Evolutionary conservation across 1,140 invertebrate species (phyloP).

Genomic region (Portunus trituberculatus): DNA sequence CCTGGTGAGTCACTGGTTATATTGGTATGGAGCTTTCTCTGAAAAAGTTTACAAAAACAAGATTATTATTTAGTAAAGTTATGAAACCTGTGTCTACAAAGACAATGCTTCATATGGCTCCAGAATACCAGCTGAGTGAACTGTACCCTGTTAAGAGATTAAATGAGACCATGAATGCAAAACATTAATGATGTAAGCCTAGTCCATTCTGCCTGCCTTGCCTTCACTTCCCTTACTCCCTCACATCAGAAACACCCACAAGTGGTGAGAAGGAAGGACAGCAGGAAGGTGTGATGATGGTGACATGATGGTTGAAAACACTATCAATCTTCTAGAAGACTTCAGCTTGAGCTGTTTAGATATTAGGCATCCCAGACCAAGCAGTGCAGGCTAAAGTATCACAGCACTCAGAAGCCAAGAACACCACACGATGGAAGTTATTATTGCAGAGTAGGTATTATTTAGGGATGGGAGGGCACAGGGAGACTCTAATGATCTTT

Average conservation of each 20-base stretch:
- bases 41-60: slow-evolving; percentile 29
- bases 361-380: slow-evolving; percentile 49
- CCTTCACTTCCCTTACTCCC: slow-evolving; percentile 24
- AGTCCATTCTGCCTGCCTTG: slow-evolving; percentile 76
- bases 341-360: slow-evolving; percentile 40
- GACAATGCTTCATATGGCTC: not conserved
- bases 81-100: not conserved
- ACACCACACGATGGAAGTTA: not conserved
- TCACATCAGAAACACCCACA: not conserved
- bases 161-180: not conserved
- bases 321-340: slow-evolving; percentile 37
- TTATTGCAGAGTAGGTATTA: not conserved
- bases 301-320: slow-evolving; percentile 39
- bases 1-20: too few relatives aligned
- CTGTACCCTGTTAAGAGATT: slow-evolving; percentile 7
- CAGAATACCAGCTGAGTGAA: not conserved
- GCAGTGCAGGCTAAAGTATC: slow-evolving; percentile 49
- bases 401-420: slow-evolving; percentile 17
- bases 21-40: not conserved
- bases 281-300: slow-evolving; percentile 18
- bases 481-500: not conserved
- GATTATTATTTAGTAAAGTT: not conserved
- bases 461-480: not conserved
- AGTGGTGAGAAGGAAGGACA: slow-evolving; percentile 39
- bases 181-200: slow-evolving; percentile 64